Evolutionary conservation across 2,797 vertebrate species (phyloP).

Genomic region (Amazona ochrocephala): DNA sequence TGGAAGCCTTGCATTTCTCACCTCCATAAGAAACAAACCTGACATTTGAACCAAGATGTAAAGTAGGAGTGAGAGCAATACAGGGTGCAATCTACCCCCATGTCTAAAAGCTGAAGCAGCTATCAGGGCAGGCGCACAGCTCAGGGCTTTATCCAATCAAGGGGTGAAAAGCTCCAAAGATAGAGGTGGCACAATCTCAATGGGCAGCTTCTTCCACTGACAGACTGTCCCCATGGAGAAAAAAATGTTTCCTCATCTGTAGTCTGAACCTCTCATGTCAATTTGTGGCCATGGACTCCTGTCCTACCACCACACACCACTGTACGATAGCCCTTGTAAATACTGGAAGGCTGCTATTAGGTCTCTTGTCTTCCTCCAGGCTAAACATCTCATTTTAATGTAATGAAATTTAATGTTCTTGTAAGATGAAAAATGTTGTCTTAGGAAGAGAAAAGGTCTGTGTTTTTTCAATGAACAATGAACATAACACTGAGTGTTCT

Average conservation of each 20-base stretch:
- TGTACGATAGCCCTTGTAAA: neutral
- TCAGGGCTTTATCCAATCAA: neutral
- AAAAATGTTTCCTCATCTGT: neutral
- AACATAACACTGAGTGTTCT: rapidly evolving
- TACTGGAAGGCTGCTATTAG: neutral
- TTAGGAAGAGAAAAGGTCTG: neutral
- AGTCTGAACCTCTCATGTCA: rapidly evolving
- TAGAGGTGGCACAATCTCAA: neutral
- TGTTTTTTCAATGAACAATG: neutral
- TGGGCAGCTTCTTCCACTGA: neutral
- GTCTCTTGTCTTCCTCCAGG: neutral
- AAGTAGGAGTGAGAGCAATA: neutral
- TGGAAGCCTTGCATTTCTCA: neutral
- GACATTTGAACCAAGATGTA: neutral
- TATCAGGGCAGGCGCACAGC: neutral
- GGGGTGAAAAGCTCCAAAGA: neutral
- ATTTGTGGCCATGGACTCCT: neutral
- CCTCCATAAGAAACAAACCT: neutral
- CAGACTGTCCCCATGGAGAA: neutral
- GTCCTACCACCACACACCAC: neutral
- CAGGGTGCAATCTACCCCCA: neutral
- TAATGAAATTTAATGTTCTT: neutral
- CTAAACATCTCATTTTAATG: neutral
- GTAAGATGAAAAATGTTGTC: neutral
- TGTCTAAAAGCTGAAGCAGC: neutral